These are phyloP conservation scores for Samia ricini DNA, from an alignment of 1,140 invertebrate species.

Conservation along the genomic window DNA sequence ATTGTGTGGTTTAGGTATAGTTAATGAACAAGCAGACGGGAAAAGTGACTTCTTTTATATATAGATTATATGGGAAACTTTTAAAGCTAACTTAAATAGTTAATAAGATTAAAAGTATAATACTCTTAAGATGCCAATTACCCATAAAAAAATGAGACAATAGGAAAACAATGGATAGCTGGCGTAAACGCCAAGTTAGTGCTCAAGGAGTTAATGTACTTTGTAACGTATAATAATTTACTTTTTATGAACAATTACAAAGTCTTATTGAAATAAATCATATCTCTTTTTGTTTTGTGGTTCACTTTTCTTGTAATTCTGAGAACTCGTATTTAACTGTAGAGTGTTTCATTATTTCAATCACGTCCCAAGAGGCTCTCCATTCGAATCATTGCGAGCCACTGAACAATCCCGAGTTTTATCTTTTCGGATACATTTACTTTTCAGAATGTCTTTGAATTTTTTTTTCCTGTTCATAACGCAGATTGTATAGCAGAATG, in stretches of 20 bases:
- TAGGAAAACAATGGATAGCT: too few relatives aligned
- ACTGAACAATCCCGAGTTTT: constrained; percentile 4
- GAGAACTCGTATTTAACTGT: not conserved
- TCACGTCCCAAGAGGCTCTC: constrained; percentile 7
- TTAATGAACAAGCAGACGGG: too few relatives aligned
- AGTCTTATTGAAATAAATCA: constrained; percentile 3
- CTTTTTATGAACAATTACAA: not conserved
- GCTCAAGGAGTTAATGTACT: too few relatives aligned
- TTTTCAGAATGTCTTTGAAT: constrained; percentile 8
- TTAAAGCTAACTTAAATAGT: too few relatives aligned
- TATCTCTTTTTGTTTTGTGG: not conserved
- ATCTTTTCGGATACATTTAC: constrained; percentile 11
- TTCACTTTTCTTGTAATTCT: not conserved
- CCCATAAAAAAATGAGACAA: too few relatives aligned
- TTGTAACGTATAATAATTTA: too few relatives aligned
- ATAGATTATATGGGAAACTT: too few relatives aligned
- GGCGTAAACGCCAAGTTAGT: too few relatives aligned
- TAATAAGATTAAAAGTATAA: too few relatives aligned
- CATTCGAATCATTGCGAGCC: constrained; percentile 8
- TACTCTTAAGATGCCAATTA: too few relatives aligned
- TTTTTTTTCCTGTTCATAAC: constrained; percentile 4
- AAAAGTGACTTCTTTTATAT: too few relatives aligned
- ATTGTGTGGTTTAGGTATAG: too few relatives aligned
- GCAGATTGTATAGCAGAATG: not conserved
- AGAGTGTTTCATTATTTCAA: constrained; percentile 4